A percentile compares a stretch with the other conserved stretches of the same genome.
phyloP scores from a whole-genome alignment of 2,797 vertebrate genomes.

The Pseudotriccus pelzelni region DNA sequence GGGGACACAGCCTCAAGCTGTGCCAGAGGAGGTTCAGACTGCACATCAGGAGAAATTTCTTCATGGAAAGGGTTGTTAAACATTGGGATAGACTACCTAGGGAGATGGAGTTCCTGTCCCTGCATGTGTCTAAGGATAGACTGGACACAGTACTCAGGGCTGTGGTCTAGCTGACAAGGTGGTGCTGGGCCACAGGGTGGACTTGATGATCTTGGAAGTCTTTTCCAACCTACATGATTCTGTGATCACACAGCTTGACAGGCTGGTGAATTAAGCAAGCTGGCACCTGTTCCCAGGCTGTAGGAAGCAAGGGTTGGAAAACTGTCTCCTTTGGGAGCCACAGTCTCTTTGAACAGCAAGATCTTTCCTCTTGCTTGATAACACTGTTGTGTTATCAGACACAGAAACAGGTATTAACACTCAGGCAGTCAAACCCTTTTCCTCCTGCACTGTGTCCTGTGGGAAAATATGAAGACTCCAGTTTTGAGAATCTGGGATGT shows the following conservation, averaged over 20 bases:
- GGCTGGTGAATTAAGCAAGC: neutral
- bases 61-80: neutral
- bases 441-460: too few relatives aligned
- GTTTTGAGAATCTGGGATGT: neutral
- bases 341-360: neutral
- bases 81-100: neutral
- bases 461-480: neutral
- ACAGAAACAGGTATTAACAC: too few relatives aligned
- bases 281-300: neutral
- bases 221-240: neutral
- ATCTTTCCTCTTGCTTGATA: neutral
- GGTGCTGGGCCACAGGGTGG: neutral
- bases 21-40: neutral
- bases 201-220: neutral
- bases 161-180: too few relatives aligned
- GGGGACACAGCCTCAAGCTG: neutral
- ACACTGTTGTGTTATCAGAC: neutral
- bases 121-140: neutral
- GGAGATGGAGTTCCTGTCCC: neutral
- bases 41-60: neutral
- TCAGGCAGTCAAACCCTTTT: too few relatives aligned
- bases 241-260: neutral
- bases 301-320: neutral
- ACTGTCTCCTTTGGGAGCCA: neutral
- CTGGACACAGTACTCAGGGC: neutral